A percentile compares a stretch with the other conserved stretches of the same genome.
Evolutionary conservation across 2,888 invertebrate genomes (phyloP).

Genomic region (Hyppa rectilinea): DNA sequence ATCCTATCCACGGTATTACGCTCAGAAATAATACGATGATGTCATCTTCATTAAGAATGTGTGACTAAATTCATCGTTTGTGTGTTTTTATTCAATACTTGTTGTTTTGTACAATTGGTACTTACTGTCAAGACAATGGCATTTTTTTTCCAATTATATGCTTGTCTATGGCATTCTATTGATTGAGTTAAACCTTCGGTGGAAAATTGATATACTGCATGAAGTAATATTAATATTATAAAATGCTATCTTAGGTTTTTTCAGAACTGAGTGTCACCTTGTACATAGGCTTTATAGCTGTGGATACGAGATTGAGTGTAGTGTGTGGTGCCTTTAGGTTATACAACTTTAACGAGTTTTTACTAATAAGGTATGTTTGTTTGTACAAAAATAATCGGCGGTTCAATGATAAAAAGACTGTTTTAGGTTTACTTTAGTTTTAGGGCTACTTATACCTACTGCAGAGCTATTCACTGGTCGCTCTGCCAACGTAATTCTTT

Average conservation of each 20-base stretch:
- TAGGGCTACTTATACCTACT: too few relatives aligned
- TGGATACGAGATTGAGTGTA: neutral
- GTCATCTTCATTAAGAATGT: conserved; percentile 13
- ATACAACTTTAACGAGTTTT: too few relatives aligned
- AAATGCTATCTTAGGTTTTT: too few relatives aligned
- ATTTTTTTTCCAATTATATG: conserved; percentile 11
- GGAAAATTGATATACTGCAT: too few relatives aligned
- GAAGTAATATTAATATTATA: too few relatives aligned
- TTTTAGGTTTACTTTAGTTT: neutral
- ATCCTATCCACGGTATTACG: neutral
- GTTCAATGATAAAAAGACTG: neutral
- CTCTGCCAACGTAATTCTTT: neutral
- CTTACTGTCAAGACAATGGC: neutral
- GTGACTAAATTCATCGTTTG: conserved; percentile 1
- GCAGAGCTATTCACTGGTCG: neutral
- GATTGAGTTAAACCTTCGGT: neutral
- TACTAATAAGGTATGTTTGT: too few relatives aligned
- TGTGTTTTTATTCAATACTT: neutral
- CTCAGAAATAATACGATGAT: conserved; percentile 9
- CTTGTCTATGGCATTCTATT: neutral
- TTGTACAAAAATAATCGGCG: neutral
- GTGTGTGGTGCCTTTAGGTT: neutral
- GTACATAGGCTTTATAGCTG: neutral
- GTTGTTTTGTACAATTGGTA: conserved; percentile 2
- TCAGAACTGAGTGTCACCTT: neutral